Conservation (phyloP, 2,888 invertebrate genomes). For the Phaedon cochleariae region DNA sequence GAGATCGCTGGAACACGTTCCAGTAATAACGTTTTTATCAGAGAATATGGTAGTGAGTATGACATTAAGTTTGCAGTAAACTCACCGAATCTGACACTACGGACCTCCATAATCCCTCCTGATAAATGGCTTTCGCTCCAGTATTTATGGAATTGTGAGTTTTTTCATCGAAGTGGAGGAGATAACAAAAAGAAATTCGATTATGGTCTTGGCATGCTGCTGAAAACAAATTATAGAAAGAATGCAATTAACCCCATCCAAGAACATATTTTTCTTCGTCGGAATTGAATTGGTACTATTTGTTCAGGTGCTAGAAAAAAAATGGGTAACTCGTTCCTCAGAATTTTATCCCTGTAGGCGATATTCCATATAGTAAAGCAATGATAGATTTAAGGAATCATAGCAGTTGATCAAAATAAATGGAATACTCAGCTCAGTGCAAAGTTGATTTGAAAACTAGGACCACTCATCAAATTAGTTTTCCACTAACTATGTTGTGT, state of each 20-base stretch:
- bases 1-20: slow-evolving; percentile 53
- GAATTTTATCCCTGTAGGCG: too few relatives aligned
- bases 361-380: too few relatives aligned
- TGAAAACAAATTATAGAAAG: not conserved
- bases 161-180: not conserved
- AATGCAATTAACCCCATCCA: not conserved
- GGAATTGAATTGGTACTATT: not conserved
- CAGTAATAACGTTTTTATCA: slow-evolving; percentile 61
- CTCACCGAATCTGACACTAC: slow-evolving; percentile 51
- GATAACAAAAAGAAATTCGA: not conserved
- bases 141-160: slow-evolving; percentile 8
- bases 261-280: not conserved
- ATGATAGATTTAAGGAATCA: too few relatives aligned
- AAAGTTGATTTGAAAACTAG: too few relatives aligned
- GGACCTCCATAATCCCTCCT: not conserved
- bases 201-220: not conserved
- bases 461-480: too few relatives aligned
- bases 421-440: too few relatives aligned
- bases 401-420: too few relatives aligned
- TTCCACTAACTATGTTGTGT: too few relatives aligned
- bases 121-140: slow-evolving; percentile 11
- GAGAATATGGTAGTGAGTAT: slow-evolving; percentile 56
- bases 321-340: not conserved
- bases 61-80: slow-evolving; percentile 58
- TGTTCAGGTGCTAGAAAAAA: not conserved